A percentile compares a stretch with the other conserved stretches of the same genome.
Evolutionary conservation across 2,113 vertebrate genomes (phyloP).

Genomic region (Oryzias melastigma): DNA sequence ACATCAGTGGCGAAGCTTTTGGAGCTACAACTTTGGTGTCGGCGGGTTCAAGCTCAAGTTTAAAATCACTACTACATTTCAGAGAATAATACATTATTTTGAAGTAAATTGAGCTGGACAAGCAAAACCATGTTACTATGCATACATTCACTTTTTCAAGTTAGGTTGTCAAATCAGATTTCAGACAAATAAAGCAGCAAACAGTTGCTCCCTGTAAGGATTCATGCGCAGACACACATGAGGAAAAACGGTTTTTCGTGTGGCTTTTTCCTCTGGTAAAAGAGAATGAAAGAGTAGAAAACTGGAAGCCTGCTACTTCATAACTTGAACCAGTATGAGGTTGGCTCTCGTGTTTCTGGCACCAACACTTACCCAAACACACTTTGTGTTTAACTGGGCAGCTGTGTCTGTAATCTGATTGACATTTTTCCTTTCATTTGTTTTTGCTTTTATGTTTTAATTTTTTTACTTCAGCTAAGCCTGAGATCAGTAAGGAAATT

Average conservation of each 20-base stretch:
- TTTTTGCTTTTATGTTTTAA: background rate
- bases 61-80: no score
- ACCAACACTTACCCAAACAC: slow-evolving; percentile 16
- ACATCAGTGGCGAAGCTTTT: no score
- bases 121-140: no score
- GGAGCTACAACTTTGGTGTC: no score
- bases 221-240: slow-evolving; percentile 15
- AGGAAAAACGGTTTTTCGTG: slow-evolving; percentile 11
- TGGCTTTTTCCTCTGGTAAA: background rate
- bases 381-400: slow-evolving; percentile 28
- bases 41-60: no score
- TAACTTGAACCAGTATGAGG: slow-evolving; percentile 42
- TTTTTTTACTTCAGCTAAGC: slow-evolving; percentile 6
- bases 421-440: slow-evolving; percentile 18
- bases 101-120: no score
- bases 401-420: slow-evolving; percentile 21
- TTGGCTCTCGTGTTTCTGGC: slow-evolving; percentile 34
- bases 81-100: no score
- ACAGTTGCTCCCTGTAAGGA: slow-evolving; percentile 40
- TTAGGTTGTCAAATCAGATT: slow-evolving; percentile 2
- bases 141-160: no score
- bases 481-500: background rate
- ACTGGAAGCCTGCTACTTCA: slow-evolving; percentile 47
- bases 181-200: slow-evolving; percentile 12
- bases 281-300: slow-evolving; percentile 6